A percentile compares a stretch with the other conserved stretches of the same genome.
Evolutionary conservation across 2,888 invertebrate species (phyloP).

Genomic region (Rhamnusium bicolor): DNA sequence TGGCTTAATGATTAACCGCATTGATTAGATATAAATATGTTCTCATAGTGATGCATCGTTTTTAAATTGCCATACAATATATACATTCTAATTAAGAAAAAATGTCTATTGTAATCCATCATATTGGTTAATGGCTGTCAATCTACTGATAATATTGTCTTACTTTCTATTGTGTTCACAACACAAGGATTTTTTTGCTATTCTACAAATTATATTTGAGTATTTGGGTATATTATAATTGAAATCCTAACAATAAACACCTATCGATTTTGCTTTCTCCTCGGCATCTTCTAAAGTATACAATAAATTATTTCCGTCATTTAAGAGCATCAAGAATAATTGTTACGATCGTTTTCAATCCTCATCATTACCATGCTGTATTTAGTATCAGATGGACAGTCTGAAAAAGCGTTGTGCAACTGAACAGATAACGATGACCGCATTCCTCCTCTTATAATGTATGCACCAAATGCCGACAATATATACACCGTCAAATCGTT

Average conservation of each 20-base stretch:
- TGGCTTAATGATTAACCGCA: no score
- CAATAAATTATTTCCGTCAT: neutral
- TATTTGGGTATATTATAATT: neutral
- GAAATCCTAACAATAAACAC: neutral
- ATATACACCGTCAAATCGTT: conserved; percentile 10
- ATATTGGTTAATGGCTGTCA: neutral
- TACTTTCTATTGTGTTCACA: neutral
- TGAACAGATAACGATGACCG: conserved; percentile 30
- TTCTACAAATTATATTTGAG: neutral
- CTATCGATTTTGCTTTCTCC: neutral
- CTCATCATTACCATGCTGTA: conserved; percentile 10
- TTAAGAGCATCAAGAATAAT: neutral
- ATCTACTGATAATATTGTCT: neutral
- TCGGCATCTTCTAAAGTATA: neutral
- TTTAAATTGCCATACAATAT: neutral
- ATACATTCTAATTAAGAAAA: neutral
- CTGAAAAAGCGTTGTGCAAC: conserved; percentile 29
- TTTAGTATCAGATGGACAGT: conserved; percentile 27
- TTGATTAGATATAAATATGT: no score
- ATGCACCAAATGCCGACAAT: conserved; percentile 26
- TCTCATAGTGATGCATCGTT: no score
- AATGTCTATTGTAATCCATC: neutral
- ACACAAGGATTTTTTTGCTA: neutral
- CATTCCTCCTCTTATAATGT: conserved; percentile 32
- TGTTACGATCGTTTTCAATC: neutral